Percentiles rank a stretch among this genome's conserved stretches.
Conservation (phyloP, 2,113 vertebrate genomes). For the Capreolus pygargus region DNA sequence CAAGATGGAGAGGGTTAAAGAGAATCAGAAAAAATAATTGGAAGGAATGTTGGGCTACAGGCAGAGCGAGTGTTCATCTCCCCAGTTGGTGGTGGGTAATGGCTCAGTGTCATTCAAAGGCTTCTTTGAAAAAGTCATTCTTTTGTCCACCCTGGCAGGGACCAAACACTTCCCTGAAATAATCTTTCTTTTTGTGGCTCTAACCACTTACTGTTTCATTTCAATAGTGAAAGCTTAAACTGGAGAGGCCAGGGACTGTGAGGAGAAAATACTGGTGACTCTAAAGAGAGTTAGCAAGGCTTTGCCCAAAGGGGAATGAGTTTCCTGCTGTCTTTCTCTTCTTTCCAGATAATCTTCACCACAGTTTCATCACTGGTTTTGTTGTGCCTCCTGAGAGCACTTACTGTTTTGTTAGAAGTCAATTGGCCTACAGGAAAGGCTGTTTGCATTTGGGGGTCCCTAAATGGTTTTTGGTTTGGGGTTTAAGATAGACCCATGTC, state of each 20-base stretch:
- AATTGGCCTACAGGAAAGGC: neutral
- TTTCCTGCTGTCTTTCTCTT: neutral
- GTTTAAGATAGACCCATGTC: neutral
- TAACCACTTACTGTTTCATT: neutral
- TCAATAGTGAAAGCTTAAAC: neutral
- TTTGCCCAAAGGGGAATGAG: neutral
- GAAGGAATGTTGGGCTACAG: neutral
- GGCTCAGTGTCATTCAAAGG: neutral
- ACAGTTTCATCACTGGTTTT: neutral
- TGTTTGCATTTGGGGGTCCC: neutral
- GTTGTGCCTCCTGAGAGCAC: neutral
- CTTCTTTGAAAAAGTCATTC: neutral
- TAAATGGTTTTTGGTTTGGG: neutral
- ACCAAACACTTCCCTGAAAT: slow-evolving; percentile 31
- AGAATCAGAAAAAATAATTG: neutral
- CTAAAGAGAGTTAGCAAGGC: neutral
- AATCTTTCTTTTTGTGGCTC: neutral
- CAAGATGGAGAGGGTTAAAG: neutral
- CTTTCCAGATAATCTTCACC: neutral
- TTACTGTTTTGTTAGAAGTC: neutral
- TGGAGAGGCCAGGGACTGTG: neutral
- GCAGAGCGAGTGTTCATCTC: neutral
- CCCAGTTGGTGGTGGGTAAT: neutral
- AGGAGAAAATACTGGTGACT: neutral
- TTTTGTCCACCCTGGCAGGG: neutral